Conservation (phyloP, 2,113 vertebrate genomes). For the Ammospiza nelsoni region DNA sequence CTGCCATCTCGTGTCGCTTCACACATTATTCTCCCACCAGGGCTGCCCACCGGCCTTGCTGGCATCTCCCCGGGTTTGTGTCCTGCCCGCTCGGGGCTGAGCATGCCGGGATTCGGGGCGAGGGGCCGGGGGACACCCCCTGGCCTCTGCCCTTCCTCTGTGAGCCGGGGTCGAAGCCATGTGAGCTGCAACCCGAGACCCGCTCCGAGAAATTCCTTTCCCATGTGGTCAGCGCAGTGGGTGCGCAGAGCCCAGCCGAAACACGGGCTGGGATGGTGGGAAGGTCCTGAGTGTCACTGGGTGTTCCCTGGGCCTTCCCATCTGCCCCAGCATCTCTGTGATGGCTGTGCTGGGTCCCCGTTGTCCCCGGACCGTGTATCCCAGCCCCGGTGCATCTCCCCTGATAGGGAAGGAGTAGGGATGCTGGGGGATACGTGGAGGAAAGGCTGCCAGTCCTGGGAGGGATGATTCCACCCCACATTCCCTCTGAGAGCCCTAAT, state of each 20-base stretch:
- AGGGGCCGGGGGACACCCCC: fast-evolving
- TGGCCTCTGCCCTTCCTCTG: neutral
- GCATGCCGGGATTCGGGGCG: fast-evolving
- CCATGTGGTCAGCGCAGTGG: neutral
- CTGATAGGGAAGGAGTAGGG: neutral
- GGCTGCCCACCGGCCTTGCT: neutral
- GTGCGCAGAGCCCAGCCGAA: neutral
- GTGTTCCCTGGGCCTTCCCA: neutral
- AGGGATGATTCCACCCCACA: neutral
- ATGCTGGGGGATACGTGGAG: neutral
- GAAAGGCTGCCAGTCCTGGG: neutral
- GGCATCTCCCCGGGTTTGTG: neutral
- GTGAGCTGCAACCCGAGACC: conserved; percentile 17
- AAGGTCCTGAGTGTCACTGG: neutral
- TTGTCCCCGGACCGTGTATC: fast-evolving
- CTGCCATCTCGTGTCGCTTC: conserved; percentile 47
- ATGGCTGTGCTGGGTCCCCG: neutral
- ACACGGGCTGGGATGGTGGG: neutral
- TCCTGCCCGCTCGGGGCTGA: fast-evolving
- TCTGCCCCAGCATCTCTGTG: neutral
- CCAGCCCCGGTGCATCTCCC: fast-evolving
- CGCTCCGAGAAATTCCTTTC: conserved; percentile 67
- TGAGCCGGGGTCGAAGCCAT: neutral
- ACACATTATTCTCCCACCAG: neutral
- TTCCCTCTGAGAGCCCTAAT: neutral